phyloP scores from a whole-genome alignment of 2,888 invertebrate species.

The Heliconius erato region DNA sequence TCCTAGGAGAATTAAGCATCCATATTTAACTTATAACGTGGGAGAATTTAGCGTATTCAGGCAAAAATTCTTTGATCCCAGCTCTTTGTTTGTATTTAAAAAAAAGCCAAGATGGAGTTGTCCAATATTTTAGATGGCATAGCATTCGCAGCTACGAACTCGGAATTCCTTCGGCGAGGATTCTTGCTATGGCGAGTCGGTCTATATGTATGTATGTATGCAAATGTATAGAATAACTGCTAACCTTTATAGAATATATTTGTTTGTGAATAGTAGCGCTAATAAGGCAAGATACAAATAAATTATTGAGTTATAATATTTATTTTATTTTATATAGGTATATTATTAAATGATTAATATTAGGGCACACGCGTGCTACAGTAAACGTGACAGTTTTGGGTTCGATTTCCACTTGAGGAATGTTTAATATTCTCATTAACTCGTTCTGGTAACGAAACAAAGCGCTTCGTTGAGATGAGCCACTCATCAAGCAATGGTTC shows the following conservation, averaged over 20 bases:
- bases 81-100: conserved; percentile 83
- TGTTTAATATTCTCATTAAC: too few species aligned
- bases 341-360: too few species aligned
- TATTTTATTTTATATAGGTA: not conserved
- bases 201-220: conserved; percentile 12
- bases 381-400: too few species aligned
- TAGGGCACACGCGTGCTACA: too few species aligned
- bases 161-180: conserved; percentile 80
- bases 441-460: too few species aligned
- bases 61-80: conserved; percentile 82
- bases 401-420: too few species aligned
- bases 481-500: too few species aligned
- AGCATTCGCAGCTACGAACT: conserved; percentile 83
- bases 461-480: too few species aligned
- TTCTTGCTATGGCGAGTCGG: conserved; percentile 58
- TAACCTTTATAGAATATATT: not conserved
- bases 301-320: not conserved
- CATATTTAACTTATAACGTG: conserved; percentile 39
- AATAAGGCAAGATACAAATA: not conserved
- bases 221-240: conserved; percentile 30
- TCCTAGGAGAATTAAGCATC: conserved; percentile 22
- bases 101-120: conserved; percentile 85
- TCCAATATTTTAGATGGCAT: conserved; percentile 86
- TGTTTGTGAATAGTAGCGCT: not conserved
- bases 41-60: conserved; percentile 66